Percentiles rank a stretch among this genome's conserved stretches.
Evolutionary conservation across 2,888 invertebrate genomes (phyloP).

Genomic region (Xestia c-nigrum): DNA sequence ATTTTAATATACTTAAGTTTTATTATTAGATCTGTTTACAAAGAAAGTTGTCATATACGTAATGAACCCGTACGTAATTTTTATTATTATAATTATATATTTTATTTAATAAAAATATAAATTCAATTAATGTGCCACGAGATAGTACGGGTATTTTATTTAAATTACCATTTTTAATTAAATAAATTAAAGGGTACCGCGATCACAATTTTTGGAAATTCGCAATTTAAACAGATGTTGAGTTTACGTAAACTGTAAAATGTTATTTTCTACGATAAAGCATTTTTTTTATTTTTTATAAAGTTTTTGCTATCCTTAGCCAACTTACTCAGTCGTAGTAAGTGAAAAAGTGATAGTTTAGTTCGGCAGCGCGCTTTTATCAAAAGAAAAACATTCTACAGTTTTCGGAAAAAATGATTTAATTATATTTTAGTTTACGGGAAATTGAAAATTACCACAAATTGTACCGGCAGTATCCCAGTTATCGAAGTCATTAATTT

Average conservation of each 20-base stretch:
- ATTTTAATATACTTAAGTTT: slow-evolving; percentile 74
- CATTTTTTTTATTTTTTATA: slow-evolving; percentile 39
- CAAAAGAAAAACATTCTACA: slow-evolving; percentile 28
- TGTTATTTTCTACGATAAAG: slow-evolving; percentile 44
- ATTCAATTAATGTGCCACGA: slow-evolving; percentile 84
- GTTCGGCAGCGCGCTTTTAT: slow-evolving; percentile 64
- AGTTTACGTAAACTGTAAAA: slow-evolving; percentile 41
- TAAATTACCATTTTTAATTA: slow-evolving; percentile 74
- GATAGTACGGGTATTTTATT: slow-evolving; percentile 85
- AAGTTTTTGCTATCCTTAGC: slow-evolving; percentile 71
- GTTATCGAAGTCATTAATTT: slow-evolving; percentile 75
- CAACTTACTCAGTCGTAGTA: slow-evolving; percentile 77
- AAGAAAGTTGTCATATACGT: slow-evolving; percentile 66
- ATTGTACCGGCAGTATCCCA: slow-evolving; percentile 64
- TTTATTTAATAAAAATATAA: slow-evolving; percentile 71
- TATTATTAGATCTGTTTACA: slow-evolving; percentile 82
- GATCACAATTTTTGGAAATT: slow-evolving; percentile 54
- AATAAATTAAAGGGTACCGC: slow-evolving; percentile 60
- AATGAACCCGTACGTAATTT: slow-evolving; percentile 76
- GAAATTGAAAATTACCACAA: slow-evolving; percentile 51
- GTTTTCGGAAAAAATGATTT: slow-evolving; percentile 17
- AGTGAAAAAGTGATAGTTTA: slow-evolving; percentile 72
- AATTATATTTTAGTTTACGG: not conserved
- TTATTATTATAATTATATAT: slow-evolving; percentile 65
- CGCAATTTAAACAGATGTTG: slow-evolving; percentile 8